Conservation (phyloP, 2,888 invertebrate species). For the Pyrgus malvae region DNA sequence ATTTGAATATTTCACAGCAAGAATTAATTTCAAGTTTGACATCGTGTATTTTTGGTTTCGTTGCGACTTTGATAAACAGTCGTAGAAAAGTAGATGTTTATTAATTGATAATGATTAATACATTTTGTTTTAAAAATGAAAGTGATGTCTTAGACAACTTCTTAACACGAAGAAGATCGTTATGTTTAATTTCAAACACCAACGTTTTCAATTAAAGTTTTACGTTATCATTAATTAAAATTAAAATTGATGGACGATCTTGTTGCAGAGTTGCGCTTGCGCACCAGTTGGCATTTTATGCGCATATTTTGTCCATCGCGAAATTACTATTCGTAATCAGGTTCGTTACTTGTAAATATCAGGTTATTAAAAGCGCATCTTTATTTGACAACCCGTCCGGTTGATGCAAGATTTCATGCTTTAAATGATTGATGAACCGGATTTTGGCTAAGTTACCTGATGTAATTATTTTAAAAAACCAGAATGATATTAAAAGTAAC, state of each 20-base stretch:
- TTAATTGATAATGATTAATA: no score
- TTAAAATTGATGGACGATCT: slow-evolving; percentile 10
- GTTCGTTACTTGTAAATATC: slow-evolving; percentile 8
- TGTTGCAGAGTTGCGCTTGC: slow-evolving; percentile 4
- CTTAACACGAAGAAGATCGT: no score
- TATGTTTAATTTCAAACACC: no score
- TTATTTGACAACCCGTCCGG: slow-evolving; percentile 20
- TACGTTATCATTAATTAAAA: slow-evolving; percentile 10
- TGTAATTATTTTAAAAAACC: not conserved
- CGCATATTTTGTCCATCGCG: slow-evolving; percentile 10
- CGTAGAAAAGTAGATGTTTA: no score
- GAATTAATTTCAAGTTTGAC: no score
- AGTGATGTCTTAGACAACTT: no score
- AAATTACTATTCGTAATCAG: slow-evolving; percentile 12
- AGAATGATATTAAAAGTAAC: no score
- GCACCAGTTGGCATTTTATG: slow-evolving; percentile 20
- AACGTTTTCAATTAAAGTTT: no score
- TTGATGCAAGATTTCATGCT: slow-evolving; percentile 18
- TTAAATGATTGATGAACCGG: slow-evolving; percentile 17
- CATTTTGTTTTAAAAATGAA: no score
- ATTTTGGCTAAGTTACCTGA: slow-evolving; percentile 16
- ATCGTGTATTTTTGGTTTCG: no score
- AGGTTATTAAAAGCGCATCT: slow-evolving; percentile 24
- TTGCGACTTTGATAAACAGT: no score
- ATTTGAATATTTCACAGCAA: no score